These are phyloP conservation scores for Sanderia malayensis DNA, from an alignment of 30 jellyfish, hydroid and myxozoan genomes.

Conservation along the genomic window DNA sequence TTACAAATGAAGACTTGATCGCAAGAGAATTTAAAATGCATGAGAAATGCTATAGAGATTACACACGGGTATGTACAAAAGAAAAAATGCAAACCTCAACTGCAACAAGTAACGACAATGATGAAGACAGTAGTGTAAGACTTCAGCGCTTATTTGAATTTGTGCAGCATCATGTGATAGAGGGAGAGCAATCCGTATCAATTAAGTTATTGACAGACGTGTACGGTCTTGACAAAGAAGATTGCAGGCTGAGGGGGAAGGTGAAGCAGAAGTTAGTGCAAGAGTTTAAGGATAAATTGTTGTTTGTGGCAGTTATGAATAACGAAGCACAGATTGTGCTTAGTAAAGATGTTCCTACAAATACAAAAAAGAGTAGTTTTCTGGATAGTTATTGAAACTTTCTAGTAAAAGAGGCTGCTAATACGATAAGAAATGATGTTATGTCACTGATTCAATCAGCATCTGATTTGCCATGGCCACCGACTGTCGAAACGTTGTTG, in stretches of 20 bases:
- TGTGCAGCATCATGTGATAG: background rate
- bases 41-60: too few relatives aligned
- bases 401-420: constrained; percentile 13
- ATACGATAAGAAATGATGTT: constrained; percentile 6
- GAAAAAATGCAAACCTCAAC: too few relatives aligned
- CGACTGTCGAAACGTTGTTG: constrained; percentile 14
- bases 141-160: too few relatives aligned
- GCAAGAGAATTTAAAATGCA: too few relatives aligned
- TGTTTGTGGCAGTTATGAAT: constrained; percentile 15
- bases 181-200: background rate
- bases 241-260: constrained; percentile 1
- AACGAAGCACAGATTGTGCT: constrained; percentile 30
- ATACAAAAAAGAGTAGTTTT: constrained; percentile 16
- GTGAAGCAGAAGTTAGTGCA: constrained; percentile 26
- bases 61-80: too few relatives aligned
- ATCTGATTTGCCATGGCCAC: constrained; percentile 35
- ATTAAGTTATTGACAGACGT: background rate
- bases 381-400: background rate
- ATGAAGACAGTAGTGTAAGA: too few relatives aligned
- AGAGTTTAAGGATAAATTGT: constrained; percentile 17
- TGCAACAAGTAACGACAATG: too few relatives aligned
- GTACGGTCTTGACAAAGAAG: background rate
- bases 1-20: too few relatives aligned
- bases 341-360: constrained; percentile 5
- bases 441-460: constrained; percentile 6